Percentiles rank a stretch among this genome's conserved stretches.
phyloP scores from a whole-genome alignment of 1,140 invertebrate species.

The Melipona quadrifasciata region DNA sequence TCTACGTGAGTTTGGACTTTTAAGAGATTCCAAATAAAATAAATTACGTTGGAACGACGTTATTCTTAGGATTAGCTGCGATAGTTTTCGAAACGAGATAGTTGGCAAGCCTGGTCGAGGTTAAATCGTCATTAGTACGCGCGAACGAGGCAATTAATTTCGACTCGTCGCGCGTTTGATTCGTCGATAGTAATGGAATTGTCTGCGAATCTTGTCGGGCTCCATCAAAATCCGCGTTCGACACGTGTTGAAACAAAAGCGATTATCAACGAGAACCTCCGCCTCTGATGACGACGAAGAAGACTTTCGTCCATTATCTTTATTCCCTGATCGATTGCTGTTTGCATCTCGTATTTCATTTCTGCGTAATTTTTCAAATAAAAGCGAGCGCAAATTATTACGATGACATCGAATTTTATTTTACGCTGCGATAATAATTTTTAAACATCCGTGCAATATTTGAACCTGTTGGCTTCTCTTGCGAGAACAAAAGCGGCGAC shows the following conservation, averaged over 20 bases:
- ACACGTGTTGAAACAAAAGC: constrained; percentile 15
- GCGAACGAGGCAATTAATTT: constrained; percentile 31
- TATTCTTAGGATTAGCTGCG: background rate
- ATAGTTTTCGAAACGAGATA: constrained; percentile 6
- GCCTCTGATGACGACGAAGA: background rate
- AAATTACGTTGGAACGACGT: background rate
- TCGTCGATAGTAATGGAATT: constrained; percentile 32
- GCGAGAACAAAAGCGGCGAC: too few relatives aligned
- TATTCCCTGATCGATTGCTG: too few relatives aligned
- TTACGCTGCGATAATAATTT: too few relatives aligned
- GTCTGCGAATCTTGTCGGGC: constrained; percentile 12
- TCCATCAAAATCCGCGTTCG: constrained; percentile 30
- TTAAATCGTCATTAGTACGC: constrained; percentile 16
- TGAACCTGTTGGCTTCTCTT: too few relatives aligned
- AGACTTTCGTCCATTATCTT: background rate
- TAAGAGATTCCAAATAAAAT: too few relatives aligned
- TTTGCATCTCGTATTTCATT: too few relatives aligned
- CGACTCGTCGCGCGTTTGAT: constrained; percentile 21
- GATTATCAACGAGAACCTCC: constrained; percentile 12
- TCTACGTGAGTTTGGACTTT: too few relatives aligned
- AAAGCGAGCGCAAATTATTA: too few relatives aligned
- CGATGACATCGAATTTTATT: too few relatives aligned
- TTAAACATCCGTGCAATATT: too few relatives aligned
- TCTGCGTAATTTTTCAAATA: too few relatives aligned
- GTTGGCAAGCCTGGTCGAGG: background rate